Evolutionary conservation across 2,888 invertebrate genomes (phyloP).

Genomic region (Dione juno): DNA sequence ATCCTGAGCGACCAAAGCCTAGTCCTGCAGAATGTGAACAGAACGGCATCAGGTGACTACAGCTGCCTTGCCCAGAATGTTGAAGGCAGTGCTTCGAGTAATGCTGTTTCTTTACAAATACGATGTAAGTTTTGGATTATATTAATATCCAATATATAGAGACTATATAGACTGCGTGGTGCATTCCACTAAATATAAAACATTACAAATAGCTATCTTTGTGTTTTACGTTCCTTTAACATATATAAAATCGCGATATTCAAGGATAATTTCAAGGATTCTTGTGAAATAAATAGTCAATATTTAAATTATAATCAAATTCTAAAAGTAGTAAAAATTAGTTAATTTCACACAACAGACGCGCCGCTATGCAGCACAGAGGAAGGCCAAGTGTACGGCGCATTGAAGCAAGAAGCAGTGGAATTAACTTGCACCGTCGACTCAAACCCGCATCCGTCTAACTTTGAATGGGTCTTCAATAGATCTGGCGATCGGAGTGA

Average conservation of each 20-base stretch:
- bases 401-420: constrained; percentile 92
- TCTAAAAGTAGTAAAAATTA: not conserved
- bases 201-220: too few relatives aligned
- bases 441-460: constrained; percentile 90
- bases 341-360: constrained; percentile 68
- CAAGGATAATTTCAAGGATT: too few relatives aligned
- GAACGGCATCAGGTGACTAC: constrained; percentile 90
- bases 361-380: constrained; percentile 89
- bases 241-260: too few relatives aligned
- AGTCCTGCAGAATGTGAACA: constrained; percentile 92
- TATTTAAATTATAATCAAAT: not conserved
- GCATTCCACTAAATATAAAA: too few relatives aligned
- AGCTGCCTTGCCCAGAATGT: constrained; percentile 94
- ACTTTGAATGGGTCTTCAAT: constrained; percentile 95
- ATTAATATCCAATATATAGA: not conserved
- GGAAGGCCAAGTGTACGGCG: constrained; percentile 89
- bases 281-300: too few relatives aligned
- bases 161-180: too few relatives aligned
- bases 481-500: constrained; percentile 93
- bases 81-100: constrained; percentile 94
- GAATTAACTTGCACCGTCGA: constrained; percentile 91
- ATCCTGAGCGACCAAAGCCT: constrained; percentile 95
- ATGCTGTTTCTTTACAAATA: constrained; percentile 91
- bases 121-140: constrained; percentile 87
- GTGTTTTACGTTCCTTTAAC: too few relatives aligned